Conservation (phyloP, 2,888 invertebrate species). For the Hemicrepidius hirtus region DNA sequence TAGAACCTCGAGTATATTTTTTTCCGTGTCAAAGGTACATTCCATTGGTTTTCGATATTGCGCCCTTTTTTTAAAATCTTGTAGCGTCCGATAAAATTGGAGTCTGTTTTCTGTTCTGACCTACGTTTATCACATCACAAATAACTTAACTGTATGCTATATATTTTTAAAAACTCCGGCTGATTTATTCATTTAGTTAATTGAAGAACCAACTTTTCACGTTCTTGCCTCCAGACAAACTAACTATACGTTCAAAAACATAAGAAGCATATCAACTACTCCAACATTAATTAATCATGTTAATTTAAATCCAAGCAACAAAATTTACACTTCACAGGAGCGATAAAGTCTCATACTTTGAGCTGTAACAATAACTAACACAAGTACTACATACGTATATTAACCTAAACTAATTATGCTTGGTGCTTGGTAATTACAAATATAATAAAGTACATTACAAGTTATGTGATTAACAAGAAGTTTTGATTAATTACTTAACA, state of each 20-base stretch:
- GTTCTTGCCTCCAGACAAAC: neutral
- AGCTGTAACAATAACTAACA: slow-evolving; percentile 3
- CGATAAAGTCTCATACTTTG: slow-evolving; percentile 1
- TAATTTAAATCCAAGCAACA: slow-evolving; percentile 16
- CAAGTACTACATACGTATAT: neutral
- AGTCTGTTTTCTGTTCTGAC: no score
- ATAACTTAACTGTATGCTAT: no score
- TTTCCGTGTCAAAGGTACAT: no score
- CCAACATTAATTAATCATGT: slow-evolving; percentile 4
- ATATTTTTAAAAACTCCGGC: neutral
- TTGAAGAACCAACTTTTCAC: neutral
- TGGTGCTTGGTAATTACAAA: neutral
- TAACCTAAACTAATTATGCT: slow-evolving; percentile 2
- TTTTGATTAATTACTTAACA: slow-evolving; percentile 6
- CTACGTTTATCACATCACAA: no score
- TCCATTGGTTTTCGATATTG: no score
- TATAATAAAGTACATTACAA: slow-evolving; percentile 7
- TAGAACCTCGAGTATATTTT: no score
- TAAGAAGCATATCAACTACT: slow-evolving; percentile 2
- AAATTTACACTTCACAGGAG: neutral
- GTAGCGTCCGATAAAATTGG: no score
- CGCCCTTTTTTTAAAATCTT: no score
- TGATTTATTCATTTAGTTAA: neutral
- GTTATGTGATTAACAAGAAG: slow-evolving; percentile 21
- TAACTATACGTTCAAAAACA: neutral